phyloP scores from a whole-genome alignment of 2,113 vertebrate genomes.

The Chinchilla lanigera region DNA sequence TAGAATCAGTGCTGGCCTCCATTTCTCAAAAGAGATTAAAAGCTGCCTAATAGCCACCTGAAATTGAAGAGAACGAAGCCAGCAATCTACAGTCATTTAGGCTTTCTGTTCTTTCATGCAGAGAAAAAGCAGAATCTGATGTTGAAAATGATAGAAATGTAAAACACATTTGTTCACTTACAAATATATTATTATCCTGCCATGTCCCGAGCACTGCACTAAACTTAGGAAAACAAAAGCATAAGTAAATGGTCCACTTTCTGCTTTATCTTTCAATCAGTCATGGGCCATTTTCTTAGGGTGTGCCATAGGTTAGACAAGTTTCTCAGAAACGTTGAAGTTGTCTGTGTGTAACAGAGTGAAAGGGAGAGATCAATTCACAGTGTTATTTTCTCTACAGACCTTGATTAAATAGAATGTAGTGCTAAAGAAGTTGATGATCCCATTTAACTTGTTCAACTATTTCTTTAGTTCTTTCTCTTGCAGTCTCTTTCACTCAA shows the following conservation, averaged over 20 bases:
- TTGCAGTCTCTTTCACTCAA: neutral
- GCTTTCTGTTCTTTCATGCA: neutral
- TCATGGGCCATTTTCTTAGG: neutral
- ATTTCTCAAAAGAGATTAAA: slow-evolving; percentile 7
- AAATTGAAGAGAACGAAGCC: neutral
- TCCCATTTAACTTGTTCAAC: neutral
- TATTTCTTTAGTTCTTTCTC: slow-evolving; percentile 32
- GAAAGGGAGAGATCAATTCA: neutral
- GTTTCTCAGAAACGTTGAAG: neutral
- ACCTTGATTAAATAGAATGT: neutral
- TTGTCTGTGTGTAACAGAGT: neutral
- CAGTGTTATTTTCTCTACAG: neutral
- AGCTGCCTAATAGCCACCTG: neutral
- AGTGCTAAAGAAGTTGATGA: neutral
- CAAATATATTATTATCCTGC: neutral
- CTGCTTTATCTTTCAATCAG: neutral
- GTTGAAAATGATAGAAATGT: slow-evolving; percentile 9
- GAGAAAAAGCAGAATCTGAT: neutral
- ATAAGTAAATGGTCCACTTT: neutral
- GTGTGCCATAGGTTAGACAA: neutral
- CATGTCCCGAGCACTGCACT: neutral
- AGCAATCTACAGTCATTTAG: neutral
- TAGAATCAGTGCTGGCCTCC: neutral
- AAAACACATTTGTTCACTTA: slow-evolving; percentile 21
- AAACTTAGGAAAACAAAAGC: neutral